Evolutionary conservation across 1,140 invertebrate genomes (phyloP).

Genomic region (Luehdorfia chinensis): DNA sequence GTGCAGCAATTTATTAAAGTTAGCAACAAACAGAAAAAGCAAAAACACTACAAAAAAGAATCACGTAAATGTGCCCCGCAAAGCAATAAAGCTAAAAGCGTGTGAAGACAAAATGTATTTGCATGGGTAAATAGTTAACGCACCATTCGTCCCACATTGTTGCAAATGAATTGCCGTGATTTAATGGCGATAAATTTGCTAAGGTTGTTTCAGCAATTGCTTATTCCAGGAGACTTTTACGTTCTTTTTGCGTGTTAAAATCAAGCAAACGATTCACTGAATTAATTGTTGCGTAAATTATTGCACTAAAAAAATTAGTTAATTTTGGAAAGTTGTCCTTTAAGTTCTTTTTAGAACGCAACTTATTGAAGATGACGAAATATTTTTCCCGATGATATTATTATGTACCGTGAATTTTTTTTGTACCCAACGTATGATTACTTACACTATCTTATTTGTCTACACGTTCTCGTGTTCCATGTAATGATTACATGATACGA

Average conservation of each 20-base stretch:
- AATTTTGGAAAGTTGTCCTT: too few species aligned
- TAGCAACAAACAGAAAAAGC: background rate
- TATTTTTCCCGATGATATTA: too few species aligned
- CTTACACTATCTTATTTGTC: too few species aligned
- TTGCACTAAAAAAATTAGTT: background rate
- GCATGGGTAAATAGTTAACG: constrained; percentile 15
- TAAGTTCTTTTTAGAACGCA: too few species aligned
- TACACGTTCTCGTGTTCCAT: too few species aligned
- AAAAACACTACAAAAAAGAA: constrained; percentile 7
- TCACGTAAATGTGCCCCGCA: constrained; percentile 10
- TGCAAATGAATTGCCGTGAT: constrained; percentile 15
- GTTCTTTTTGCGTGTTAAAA: constrained; percentile 5
- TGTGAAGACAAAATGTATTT: constrained; percentile 16
- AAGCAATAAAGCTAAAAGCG: constrained; percentile 17
- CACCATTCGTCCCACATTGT: constrained; percentile 16
- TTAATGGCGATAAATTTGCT: constrained; percentile 11
- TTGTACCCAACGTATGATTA: too few species aligned
- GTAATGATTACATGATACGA: too few species aligned
- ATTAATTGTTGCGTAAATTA: constrained; percentile 2
- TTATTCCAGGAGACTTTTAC: constrained; percentile 9
- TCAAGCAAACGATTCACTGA: background rate
- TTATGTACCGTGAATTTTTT: too few species aligned
- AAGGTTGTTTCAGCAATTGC: constrained; percentile 14
- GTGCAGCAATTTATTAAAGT: background rate
- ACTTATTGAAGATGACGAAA: too few species aligned